Base-by-base conservation (phyloP, 1,140 invertebrate species). In the Heliconius melpomene region DNA sequence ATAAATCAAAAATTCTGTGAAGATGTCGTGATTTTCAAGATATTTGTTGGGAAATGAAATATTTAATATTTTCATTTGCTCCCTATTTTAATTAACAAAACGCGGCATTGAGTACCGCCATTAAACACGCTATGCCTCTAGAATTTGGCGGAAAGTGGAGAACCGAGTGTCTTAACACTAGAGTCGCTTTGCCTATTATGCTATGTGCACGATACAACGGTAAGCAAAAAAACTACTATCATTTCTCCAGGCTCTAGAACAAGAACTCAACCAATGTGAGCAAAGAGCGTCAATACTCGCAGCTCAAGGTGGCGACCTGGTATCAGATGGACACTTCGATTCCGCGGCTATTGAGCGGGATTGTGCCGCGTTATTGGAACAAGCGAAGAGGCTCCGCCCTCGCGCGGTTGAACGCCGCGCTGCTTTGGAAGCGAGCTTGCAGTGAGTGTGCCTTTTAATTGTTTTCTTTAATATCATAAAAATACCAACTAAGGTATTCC, bases 271-370 rank as follows among this genome's bases (percentile, higher is more conserved):
- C 32, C 96, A 97, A 71, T 98, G 97, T 96, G 96, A 98, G 82
- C 82, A 85, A 29, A 82, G 87, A 6, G 88, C 87, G 0, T 71
- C 79, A 36, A 97, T 98, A 83, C 94, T 99, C 20, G 96, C 97
- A 1, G 95, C 95, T n/a, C 95, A 96, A 80, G 98, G 98, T 18
- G 96, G 98, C 82, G 97, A 98, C 89, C 97, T 99, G 97, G 98
- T 97, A 2, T 97, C 98, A 52, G 97, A 98, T 81, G 98, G 98
- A 26, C 98, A 99, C 94, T 99, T 99, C 93, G 98, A 99, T 95
- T 97, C 97, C 3, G 96, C 96, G 16, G 97, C 97, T 84, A 99
- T 99, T 82, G 94, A 97, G 82, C 96, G 97, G 74, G 96, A 97
- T 82, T 97, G 97, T 83, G 95, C 97, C 85, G 96, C 96, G 29